Base-by-base conservation (phyloP, 1,140 invertebrate genomes). In the Patella vulgata region DNA sequence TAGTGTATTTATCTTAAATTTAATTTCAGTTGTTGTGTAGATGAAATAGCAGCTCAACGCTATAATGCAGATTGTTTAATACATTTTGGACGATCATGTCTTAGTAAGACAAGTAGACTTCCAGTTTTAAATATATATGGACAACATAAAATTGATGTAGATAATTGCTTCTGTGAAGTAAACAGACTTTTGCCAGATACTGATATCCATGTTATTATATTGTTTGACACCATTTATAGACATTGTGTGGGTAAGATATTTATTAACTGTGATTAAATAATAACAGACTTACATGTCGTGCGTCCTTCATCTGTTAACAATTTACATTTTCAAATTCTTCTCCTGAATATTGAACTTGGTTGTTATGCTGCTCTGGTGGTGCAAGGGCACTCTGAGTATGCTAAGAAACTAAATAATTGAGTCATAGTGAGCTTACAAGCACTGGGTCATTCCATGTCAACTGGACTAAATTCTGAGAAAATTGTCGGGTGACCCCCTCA, bases 51-150 rank as follows among this genome's bases (percentile, higher is more conserved):
- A 42, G 93, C 94, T 5, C 89, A 92, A 79, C 95, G 97, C 84
- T 82, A 85, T 43, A 88, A 91, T n/a, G 90, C 90, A 1, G 91
- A 97, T 85, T 89, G 89, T 51, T 85, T 97, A 11, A 90, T 98
- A 68, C 96, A 98, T 84, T 98, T 93, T 87, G 96, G 96, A 1
- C 90, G 90, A 71, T 88, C 90, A 4, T 98, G 96, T 83, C 88
- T 96, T 36, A 92, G 91, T 55, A 89, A 89, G 12, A 88, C 89
- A 0, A 85, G 86, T 33, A 77, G 87, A 51, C 80, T 96, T 47
- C 78, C 82, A 40, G 77, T 81, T 17, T 46, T 80, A 28, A 92
- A 91, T 74, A 86, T 88, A 9, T 87, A 87, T 80, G 84, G 84
- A 33, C 50, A 57, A 40, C 11, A 60, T 21, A 42, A 59, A 4